Percentiles rank a stretch among this genome's conserved stretches.
These are phyloP conservation scores for Habrosyne pyritoides DNA, from an alignment of 2,888 invertebrate species.

Conservation along the genomic window DNA sequence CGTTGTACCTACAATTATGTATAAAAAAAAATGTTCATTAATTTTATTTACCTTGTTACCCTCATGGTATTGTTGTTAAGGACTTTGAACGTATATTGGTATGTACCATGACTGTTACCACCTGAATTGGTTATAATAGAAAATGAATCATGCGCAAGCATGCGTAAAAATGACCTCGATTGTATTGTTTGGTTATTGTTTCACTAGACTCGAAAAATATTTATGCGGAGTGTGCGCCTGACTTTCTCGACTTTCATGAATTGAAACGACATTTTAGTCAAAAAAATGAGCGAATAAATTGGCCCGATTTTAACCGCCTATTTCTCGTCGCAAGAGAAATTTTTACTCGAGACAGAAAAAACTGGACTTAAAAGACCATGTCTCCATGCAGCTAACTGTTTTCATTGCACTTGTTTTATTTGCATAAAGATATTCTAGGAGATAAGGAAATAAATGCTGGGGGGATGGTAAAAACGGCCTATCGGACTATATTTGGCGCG, in stretches of 20 bases:
- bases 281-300: constrained; percentile 8
- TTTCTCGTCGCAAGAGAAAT: background rate
- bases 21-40: background rate
- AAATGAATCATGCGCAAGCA: constrained; percentile 50
- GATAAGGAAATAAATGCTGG: background rate
- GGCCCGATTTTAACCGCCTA: background rate
- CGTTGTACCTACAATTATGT: background rate
- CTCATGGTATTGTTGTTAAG: background rate
- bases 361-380: background rate
- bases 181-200: constrained; percentile 39
- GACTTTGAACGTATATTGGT: background rate
- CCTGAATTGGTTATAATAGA: constrained; percentile 7
- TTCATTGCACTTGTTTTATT: background rate
- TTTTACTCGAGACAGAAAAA: background rate
- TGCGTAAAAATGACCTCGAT: constrained; percentile 55
- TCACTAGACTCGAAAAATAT: constrained; percentile 32
- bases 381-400: background rate
- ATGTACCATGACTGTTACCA: background rate
- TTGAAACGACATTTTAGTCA: constrained; percentile 13
- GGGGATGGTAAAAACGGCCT: background rate
- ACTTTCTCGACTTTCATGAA: constrained; percentile 28
- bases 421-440: background rate
- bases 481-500: background rate
- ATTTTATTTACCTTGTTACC: background rate
- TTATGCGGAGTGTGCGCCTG: constrained; percentile 37